Evolutionary conservation across 2,888 invertebrate species (phyloP), one percentile per base, ranked within the genome.

Genomic region (Mellilla xanthometata): DNA sequence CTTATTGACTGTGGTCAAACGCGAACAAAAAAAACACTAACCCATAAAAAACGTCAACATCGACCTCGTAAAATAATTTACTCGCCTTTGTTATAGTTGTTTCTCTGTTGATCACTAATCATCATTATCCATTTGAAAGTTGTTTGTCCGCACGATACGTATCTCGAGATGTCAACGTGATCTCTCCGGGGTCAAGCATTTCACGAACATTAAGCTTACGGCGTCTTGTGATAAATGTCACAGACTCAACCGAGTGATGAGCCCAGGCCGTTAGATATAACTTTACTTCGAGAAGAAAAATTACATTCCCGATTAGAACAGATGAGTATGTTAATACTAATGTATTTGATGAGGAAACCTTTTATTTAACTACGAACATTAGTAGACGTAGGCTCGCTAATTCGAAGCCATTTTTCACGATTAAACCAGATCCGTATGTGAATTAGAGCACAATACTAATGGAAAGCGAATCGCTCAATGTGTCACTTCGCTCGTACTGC

Each of bases 51-150:
- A n/a, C n/a, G n/a, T n/a, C n/a, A n/a, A n/a, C n/a, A n/a, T n/a
- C n/a, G n/a, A n/a, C n/a, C n/a, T n/a, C n/a, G n/a, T n/a, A n/a
- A n/a, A n/a, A n/a, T n/a, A n/a, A n/a, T n/a, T n/a, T n/a, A n/a
- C n/a, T n/a, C n/a, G n/a, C n/a, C n/a, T n/a, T n/a, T n/a, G n/a
- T n/a, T n/a, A n/a, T n/a, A 11, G 5, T 34, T 34, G 2, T 4
- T 2, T 15, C 11, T 36, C 28, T 36, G 36, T 12, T n/a, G 12
- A 7, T 12, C 3, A 4, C 0, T 36, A 22, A 27, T 36, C 36
- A 15, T 19, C n/a, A 42, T 45, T 40, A 49, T 38, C 48, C 47
- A 58, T 62, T 71, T 55, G 80, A 79, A 79, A 79, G 79, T 79
- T 77, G 79, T 76, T 67, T 68, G 62, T 66, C 66, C 57, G 52